Conservation (phyloP, 1,140 invertebrate species). For the Piezodorus guildinii region DNA sequence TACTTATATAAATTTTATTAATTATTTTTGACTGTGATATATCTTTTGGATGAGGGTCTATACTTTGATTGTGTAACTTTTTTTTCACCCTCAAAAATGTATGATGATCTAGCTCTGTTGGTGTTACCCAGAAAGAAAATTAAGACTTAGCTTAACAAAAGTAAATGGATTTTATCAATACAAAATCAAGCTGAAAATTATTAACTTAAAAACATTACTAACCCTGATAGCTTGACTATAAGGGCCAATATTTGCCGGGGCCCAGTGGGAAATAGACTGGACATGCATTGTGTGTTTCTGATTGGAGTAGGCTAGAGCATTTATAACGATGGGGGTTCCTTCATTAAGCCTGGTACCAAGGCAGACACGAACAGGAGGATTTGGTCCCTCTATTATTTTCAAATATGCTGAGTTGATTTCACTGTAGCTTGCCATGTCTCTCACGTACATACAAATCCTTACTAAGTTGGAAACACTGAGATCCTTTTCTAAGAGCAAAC, state of each 20-base stretch:
- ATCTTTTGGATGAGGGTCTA: too few relatives aligned
- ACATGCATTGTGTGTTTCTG: slow-evolving; percentile 75
- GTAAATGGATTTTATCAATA: too few relatives aligned
- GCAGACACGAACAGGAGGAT: slow-evolving; percentile 80
- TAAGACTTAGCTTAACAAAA: too few relatives aligned
- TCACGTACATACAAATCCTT: slow-evolving; percentile 68
- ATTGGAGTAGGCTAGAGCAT: slow-evolving; percentile 53
- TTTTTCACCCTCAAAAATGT: too few relatives aligned
- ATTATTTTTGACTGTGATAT: too few relatives aligned
- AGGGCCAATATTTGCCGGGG: slow-evolving; percentile 87
- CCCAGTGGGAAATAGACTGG: slow-evolving; percentile 90
- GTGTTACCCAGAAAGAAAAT: too few relatives aligned
- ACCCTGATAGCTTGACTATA: slow-evolving; percentile 85
- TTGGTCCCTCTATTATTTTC: slow-evolving; percentile 55
- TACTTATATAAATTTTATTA: too few relatives aligned
- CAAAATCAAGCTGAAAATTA: too few relatives aligned
- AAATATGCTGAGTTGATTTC: slow-evolving; percentile 67
- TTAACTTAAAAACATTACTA: slow-evolving; percentile 27
- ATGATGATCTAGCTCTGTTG: too few relatives aligned
- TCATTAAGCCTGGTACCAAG: slow-evolving; percentile 64
- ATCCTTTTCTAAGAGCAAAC: slow-evolving; percentile 42
- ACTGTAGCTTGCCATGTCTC: slow-evolving; percentile 66
- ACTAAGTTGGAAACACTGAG: slow-evolving; percentile 56
- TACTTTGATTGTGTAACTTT: too few relatives aligned
- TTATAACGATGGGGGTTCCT: slow-evolving; percentile 61